Percentiles rank a stretch among this genome's conserved stretches.
Conservation (phyloP, 2,797 vertebrate species). For the Mus minutoides region DNA sequence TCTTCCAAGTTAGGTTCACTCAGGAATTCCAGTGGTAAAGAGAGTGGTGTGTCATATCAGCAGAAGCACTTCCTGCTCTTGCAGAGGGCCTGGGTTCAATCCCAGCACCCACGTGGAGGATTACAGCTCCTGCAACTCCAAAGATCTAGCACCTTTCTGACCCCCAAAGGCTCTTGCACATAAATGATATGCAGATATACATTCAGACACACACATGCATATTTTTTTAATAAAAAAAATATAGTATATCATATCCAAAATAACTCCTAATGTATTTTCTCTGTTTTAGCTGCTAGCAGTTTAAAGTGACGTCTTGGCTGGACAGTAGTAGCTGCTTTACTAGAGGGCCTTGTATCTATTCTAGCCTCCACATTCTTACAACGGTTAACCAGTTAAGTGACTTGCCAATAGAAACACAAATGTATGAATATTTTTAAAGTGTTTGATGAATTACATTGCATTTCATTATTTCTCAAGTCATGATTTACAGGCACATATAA, state of each 20-base stretch:
- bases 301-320: constrained; percentile 36
- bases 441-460: constrained; percentile 28
- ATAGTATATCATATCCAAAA: background rate
- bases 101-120: background rate
- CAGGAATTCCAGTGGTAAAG: constrained; percentile 46
- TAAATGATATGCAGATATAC: background rate
- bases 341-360: constrained; percentile 35
- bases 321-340: constrained; percentile 50
- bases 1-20: constrained; percentile 18
- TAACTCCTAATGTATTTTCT: constrained; percentile 49
- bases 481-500: constrained; percentile 5
- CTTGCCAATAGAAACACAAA: constrained; percentile 33
- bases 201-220: background rate
- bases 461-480: constrained; percentile 49
- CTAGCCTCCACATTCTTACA: background rate
- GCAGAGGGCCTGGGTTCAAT: background rate
- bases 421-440: constrained; percentile 32
- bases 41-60: constrained; percentile 52
- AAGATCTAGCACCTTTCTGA: background rate
- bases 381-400: background rate
- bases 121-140: background rate
- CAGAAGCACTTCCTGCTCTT: background rate
- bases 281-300: constrained; percentile 50
- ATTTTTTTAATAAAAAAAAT: background rate
- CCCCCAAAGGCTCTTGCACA: background rate